Evolutionary conservation across 1,140 invertebrate species (phyloP), one percentile per base, ranked within the genome.

Genomic region (Rhopalosiphum padi): DNA sequence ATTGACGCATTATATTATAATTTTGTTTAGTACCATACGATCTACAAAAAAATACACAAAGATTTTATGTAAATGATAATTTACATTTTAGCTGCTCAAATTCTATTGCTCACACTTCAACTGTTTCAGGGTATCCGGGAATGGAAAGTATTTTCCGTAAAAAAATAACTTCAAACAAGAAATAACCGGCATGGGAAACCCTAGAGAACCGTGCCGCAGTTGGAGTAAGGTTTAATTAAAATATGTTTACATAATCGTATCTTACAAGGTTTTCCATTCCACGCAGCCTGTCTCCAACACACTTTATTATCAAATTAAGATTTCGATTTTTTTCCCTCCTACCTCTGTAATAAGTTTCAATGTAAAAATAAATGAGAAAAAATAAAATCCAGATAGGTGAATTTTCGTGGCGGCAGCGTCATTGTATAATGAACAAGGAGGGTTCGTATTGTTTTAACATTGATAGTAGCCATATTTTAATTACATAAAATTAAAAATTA

Each of bases 181-280:
- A 89, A 11, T 55, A 86, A 55, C 9, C 23, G 35, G n/a, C 23
- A 23, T 3, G n/a, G 30, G 87, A 89, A 89, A 89, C 87, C 87
- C 48, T 51, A 35, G n/a, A 53, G 48, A 89, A 89, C 35, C 1
- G 15, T 11, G n/a, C 21, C 22, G n/a, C 8, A 35, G n/a, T 51
- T 25, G 87, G n/a, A n/a, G 48, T 37, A 35, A 51, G 18, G n/a
- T 89, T 89, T 89, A 89, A 89, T 89, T 89, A 89, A 89, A 89
- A 89, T 55, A 41, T 48, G 88, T 89, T 89, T 89, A 89, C 87
- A 37, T 89, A 89, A 89, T 86, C 85, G 85, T 86, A 86, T 86
- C 43, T 86, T 53, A 53, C 35, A 35, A 88, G n/a, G n/a, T 53
- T 89, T 55, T 89, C 48, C 88, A 51, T 89, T 89, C 55, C 35